Evolutionary conservation across 2,888 invertebrate species (phyloP).

Genomic region (Macroteleia sp.): DNA sequence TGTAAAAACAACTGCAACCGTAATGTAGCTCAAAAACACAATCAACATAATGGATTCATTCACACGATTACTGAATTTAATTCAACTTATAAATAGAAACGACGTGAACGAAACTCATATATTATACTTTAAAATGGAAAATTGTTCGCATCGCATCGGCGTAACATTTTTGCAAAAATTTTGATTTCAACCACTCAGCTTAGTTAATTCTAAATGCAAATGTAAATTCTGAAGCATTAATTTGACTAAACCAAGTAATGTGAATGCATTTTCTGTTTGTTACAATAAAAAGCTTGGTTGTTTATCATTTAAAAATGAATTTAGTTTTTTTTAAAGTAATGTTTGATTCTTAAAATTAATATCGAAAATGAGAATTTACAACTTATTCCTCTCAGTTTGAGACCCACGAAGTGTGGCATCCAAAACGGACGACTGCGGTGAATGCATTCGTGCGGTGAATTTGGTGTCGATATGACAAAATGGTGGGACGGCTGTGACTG

Average conservation of each 20-base stretch:
- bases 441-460: constrained; percentile 48
- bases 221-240: no score
- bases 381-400: no score
- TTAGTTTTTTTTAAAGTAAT: no score
- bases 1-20: background rate
- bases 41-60: constrained; percentile 13
- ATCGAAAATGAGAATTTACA: no score
- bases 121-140: constrained; percentile 7
- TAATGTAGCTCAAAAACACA: background rate
- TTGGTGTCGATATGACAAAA: constrained; percentile 54
- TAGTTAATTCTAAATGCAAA: no score
- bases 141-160: constrained; percentile 11
- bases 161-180: constrained; percentile 32
- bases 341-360: no score
- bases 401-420: no score
- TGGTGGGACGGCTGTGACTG: constrained; percentile 29
- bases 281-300: no score
- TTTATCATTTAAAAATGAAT: no score
- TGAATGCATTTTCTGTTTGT: no score
- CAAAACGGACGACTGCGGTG: constrained; percentile 22
- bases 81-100: constrained; percentile 32
- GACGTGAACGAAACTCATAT: constrained; percentile 21
- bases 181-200: no score
- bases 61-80: constrained; percentile 10
- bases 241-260: no score